A percentile compares a stretch with the other conserved stretches of the same genome.
Evolutionary conservation across 2,888 invertebrate genomes (phyloP).

Genomic region (Microchrysa polita): DNA sequence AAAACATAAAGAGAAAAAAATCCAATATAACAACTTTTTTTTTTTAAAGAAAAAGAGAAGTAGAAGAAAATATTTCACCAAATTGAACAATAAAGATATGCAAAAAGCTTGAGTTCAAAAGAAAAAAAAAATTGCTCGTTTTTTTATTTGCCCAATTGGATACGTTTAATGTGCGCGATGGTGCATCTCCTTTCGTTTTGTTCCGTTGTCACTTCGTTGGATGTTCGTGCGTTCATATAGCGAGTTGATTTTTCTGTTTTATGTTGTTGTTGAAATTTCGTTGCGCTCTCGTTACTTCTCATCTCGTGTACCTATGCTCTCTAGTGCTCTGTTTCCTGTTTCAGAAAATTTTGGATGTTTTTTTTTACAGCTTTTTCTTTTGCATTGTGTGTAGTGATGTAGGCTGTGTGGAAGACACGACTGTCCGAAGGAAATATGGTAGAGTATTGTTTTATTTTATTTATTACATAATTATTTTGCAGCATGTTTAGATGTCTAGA

Average conservation of each 20-base stretch:
- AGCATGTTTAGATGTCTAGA: too few relatives aligned
- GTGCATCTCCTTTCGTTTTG: neutral
- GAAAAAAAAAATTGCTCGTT: slow-evolving; percentile 27
- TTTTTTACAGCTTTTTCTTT: too few relatives aligned
- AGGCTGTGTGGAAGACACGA: too few relatives aligned
- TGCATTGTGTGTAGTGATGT: too few relatives aligned
- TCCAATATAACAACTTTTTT: slow-evolving; percentile 12
- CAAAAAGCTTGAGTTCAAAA: slow-evolving; percentile 36
- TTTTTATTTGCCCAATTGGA: slow-evolving; percentile 16
- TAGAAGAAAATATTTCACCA: slow-evolving; percentile 33
- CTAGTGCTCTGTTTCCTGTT: too few relatives aligned
- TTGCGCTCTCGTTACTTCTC: too few relatives aligned
- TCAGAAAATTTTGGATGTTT: too few relatives aligned
- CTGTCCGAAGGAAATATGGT: too few relatives aligned
- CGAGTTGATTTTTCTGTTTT: neutral
- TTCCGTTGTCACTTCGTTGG: neutral
- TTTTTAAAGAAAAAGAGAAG: slow-evolving; percentile 31
- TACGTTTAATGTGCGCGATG: neutral
- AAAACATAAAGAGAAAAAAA: slow-evolving; percentile 1
- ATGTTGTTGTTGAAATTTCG: neutral
- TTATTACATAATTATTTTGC: too few relatives aligned
- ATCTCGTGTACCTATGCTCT: too few relatives aligned
- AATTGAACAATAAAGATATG: slow-evolving; percentile 34
- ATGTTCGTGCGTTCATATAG: too few relatives aligned
- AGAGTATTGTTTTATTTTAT: too few relatives aligned